Evolutionary conservation across 2,113 vertebrate species (phyloP).

Genomic region (Ramphastos sulfuratus): DNA sequence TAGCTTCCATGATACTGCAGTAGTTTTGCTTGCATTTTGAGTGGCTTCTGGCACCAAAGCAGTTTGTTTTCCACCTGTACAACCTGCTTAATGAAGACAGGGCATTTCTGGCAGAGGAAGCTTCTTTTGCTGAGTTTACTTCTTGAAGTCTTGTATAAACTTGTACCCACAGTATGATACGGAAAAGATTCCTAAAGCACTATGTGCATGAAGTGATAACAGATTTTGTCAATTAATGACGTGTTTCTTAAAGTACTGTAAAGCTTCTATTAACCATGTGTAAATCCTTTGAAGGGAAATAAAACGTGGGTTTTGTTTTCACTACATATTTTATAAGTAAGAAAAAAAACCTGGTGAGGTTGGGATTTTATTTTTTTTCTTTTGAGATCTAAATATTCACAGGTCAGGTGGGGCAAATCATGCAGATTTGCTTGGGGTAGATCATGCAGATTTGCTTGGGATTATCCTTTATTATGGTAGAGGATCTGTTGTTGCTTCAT

Average conservation of each 20-base stretch:
- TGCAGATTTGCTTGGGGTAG: background rate
- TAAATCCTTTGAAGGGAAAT: background rate
- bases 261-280: background rate
- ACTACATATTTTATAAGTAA: background rate
- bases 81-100: background rate
- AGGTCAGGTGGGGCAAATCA: background rate
- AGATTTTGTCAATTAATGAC: background rate
- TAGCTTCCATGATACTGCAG: background rate
- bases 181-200: background rate
- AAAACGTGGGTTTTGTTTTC: background rate
- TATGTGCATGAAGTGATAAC: background rate
- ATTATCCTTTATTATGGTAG: background rate
- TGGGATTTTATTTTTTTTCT: background rate
- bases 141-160: background rate
- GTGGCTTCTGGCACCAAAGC: background rate
- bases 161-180: background rate
- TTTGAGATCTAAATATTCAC: background rate
- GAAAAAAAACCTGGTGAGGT: background rate
- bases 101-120: background rate
- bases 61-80: background rate
- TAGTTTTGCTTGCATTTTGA: background rate
- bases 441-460: background rate
- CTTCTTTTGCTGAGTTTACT: background rate
- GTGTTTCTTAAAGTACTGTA: background rate
- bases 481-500: background rate